Percentiles rank a stretch among this genome's conserved stretches.
Evolutionary conservation across 1,140 invertebrate species (phyloP).

Genomic region (Drosophila baimaii): DNA sequence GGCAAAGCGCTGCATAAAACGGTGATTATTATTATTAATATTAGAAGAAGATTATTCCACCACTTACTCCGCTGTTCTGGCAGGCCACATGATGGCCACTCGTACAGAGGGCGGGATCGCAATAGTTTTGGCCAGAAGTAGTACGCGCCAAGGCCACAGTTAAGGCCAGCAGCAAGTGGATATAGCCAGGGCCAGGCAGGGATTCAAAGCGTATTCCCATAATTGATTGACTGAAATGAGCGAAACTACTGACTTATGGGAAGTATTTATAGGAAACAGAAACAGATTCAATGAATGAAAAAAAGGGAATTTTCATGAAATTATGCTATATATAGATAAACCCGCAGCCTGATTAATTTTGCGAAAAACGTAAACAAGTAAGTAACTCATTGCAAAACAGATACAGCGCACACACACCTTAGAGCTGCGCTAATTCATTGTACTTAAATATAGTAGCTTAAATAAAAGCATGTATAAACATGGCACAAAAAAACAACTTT

Average conservation of each 20-base stretch:
- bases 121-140: slow-evolving; percentile 53
- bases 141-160: neutral
- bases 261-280: slow-evolving; percentile 4
- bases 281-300: slow-evolving; percentile 3
- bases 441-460: neutral
- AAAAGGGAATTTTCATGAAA: slow-evolving; percentile 1
- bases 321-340: neutral
- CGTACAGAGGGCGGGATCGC: slow-evolving; percentile 60
- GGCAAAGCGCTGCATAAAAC: slow-evolving; percentile 45
- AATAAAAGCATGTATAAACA: neutral
- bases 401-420: neutral
- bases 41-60: too few relatives aligned
- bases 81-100: slow-evolving; percentile 63
- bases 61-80: slow-evolving; percentile 67
- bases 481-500: slow-evolving; percentile 4
- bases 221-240: neutral
- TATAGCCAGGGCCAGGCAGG: too few relatives aligned
- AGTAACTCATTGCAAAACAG: slow-evolving; percentile 3
- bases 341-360: neutral
- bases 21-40: neutral
- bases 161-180: neutral
- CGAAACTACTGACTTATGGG: neutral
- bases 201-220: slow-evolving; percentile 7
- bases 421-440: neutral
- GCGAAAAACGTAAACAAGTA: slow-evolving; percentile 3